Percentiles rank a stretch among this genome's conserved stretches.
Evolutionary conservation across 2,888 invertebrate genomes (phyloP).

Genomic region (Nesidiocoris tenuis): DNA sequence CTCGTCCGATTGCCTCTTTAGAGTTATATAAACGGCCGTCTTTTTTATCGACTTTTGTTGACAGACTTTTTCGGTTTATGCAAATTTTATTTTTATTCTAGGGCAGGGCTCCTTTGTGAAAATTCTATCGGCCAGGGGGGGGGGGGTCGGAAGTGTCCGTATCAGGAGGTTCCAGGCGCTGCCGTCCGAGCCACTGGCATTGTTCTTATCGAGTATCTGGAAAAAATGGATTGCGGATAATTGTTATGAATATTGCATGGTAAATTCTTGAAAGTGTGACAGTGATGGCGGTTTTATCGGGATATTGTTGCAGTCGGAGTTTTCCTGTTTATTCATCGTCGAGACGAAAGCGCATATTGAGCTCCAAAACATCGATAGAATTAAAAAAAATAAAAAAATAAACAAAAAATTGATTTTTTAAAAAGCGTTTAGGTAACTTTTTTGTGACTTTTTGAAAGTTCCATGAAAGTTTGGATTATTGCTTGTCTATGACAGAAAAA

Average conservation of each 20-base stretch:
- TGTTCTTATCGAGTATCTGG: slow-evolving; percentile 25
- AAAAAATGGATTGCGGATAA: not conserved
- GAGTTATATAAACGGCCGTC: slow-evolving; percentile 30
- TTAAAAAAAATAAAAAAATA: too few relatives aligned
- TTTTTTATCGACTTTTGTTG: not conserved
- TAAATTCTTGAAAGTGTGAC: too few relatives aligned
- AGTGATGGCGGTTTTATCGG: too few relatives aligned
- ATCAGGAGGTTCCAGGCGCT: not conserved
- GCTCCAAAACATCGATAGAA: too few relatives aligned
- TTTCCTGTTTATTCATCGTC: too few relatives aligned
- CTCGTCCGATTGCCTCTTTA: slow-evolving; percentile 9
- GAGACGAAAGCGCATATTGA: too few relatives aligned
- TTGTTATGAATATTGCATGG: not conserved
- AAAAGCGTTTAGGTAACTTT: too few relatives aligned
- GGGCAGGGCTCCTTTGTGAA: not conserved
- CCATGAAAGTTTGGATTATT: too few relatives aligned
- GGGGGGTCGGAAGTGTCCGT: not conserved
- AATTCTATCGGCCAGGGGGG: not conserved
- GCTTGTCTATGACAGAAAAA: too few relatives aligned
- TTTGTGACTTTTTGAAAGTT: too few relatives aligned
- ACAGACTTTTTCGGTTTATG: not conserved
- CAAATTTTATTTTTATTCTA: not conserved
- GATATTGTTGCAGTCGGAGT: too few relatives aligned
- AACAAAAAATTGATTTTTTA: too few relatives aligned
- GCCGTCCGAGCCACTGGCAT: slow-evolving; percentile 13